Conservation (phyloP, 35 echinoderm and acorn worm species). For the Diadema setosum region DNA sequence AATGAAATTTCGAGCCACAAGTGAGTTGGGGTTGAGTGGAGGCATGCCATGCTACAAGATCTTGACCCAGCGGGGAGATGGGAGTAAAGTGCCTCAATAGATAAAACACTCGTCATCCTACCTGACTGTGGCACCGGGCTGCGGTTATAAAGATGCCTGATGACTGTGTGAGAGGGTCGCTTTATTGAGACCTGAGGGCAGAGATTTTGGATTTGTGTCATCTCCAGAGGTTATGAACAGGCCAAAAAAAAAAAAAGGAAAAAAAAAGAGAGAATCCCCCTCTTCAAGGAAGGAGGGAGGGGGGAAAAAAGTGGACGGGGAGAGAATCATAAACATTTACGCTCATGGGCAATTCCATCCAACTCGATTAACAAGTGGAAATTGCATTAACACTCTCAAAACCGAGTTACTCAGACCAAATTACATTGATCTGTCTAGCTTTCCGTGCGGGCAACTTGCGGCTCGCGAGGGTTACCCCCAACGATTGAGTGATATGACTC, state of each 20-base stretch:
- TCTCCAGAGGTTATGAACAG: neutral
- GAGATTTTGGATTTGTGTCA: neutral
- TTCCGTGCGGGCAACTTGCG: neutral
- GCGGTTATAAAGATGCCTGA: neutral
- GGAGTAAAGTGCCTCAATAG: neutral
- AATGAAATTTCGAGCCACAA: too few species aligned
- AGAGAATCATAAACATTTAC: slow-evolving; percentile 30
- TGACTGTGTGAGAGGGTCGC: neutral
- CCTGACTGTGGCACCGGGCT: neutral
- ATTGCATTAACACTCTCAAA: slow-evolving; percentile 30
- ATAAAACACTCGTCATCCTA: slow-evolving; percentile 1
- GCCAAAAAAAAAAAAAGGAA: neutral
- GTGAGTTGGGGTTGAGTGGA: too few species aligned
- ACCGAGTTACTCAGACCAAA: slow-evolving; percentile 1
- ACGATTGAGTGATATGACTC: slow-evolving; percentile 25
- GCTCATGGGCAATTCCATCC: slow-evolving; percentile 11
- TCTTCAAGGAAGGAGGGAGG: neutral
- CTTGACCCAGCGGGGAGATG: too few species aligned
- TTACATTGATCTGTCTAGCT: slow-evolving; percentile 29
- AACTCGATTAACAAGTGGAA: slow-evolving; percentile 35
- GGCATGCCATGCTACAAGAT: too few species aligned
- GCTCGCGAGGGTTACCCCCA: slow-evolving; percentile 6
- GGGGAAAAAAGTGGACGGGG: neutral
- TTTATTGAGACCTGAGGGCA: neutral
- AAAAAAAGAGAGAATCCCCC: neutral